Evolutionary conservation across 2,888 invertebrate species (phyloP).

Genomic region (Chymomyza procnemis): DNA sequence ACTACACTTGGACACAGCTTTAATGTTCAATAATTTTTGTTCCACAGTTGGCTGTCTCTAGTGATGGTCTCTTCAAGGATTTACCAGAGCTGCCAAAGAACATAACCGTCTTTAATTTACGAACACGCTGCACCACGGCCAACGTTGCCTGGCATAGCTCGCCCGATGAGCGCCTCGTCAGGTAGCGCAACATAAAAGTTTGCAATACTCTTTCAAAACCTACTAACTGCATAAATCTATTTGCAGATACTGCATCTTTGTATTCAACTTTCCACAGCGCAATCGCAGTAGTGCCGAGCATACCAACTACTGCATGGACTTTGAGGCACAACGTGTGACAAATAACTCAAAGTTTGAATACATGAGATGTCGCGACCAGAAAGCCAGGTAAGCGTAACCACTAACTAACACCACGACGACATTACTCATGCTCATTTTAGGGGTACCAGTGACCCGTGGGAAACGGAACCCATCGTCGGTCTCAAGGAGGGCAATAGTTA

Average conservation of each 20-base stretch:
- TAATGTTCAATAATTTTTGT: background rate
- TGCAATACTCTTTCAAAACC: background rate
- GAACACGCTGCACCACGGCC: constrained; percentile 80
- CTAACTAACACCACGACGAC: background rate
- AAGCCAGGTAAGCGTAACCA: constrained; percentile 57
- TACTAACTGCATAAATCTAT: background rate
- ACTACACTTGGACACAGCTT: no score
- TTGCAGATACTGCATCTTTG: constrained; percentile 76
- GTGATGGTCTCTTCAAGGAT: constrained; percentile 78
- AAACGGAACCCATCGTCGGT: constrained; percentile 78
- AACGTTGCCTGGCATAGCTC: constrained; percentile 82
- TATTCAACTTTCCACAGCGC: constrained; percentile 76
- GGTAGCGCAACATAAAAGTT: constrained; percentile 57
- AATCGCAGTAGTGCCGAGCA: constrained; percentile 76
- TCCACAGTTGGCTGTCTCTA: constrained; percentile 80
- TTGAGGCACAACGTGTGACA: constrained; percentile 69
- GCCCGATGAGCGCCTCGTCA: constrained; percentile 78
- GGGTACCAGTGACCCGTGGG: constrained; percentile 78
- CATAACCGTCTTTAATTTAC: constrained; percentile 80
- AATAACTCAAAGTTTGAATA: constrained; percentile 75
- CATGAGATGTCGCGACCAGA: constrained; percentile 73
- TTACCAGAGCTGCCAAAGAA: constrained; percentile 81
- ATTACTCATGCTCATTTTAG: constrained; percentile 18
- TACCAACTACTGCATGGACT: constrained; percentile 78
- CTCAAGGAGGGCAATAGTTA: constrained; percentile 80